Base-by-base conservation (phyloP, 2,888 invertebrate genomes). In the Orthosia cruda region DNA sequence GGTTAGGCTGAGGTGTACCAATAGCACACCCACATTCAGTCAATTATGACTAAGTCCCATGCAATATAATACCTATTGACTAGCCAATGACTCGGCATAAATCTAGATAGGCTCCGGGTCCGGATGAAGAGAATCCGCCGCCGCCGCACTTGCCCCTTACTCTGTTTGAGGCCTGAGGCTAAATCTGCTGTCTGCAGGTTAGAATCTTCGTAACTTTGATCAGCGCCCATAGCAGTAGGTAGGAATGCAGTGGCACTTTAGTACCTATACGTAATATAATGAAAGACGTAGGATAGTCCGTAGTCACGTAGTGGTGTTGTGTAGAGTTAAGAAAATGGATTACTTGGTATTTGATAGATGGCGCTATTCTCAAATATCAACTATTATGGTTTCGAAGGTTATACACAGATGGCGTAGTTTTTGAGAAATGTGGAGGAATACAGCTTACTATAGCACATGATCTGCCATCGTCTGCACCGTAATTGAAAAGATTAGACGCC, bases 351-450 rank as follows among this genome's bases (percentile, higher is more conserved):
- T 12, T 20, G 3, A 57, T 15, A 64, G 73, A 73, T 74, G 50
- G 23, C 73, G 26, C 20, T 72, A 50, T 26, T 73, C 9, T 15
- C 40, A 71, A 73, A 26, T 16, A 40, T 16, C 16, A n/a, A 18
- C 18, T n/a, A 4, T 11, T 23, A 4, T 59, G 12, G 13, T 64
- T 72, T 15, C 1, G 20, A n/a, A n/a, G 12, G 12, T 23, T 16
- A 26, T 11, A 23, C 40, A 5, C 3, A 63, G 72, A 40, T 73
- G 50, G 26, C 50, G 65, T 50, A 65, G 5, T 45, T 11, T 26
- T 40, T 13, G 49, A 63, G 2, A 47, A 52, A 59, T 32, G 47
- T 0, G 12, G 15, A 18, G 18, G 7, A 52, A 40, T n/a, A 15
- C 5, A 0, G n/a, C 4, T 32, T 32, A 32, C 32, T 18, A 11